Conservation (phyloP, 2,888 invertebrate species). For the Eupithecia tripunctaria region DNA sequence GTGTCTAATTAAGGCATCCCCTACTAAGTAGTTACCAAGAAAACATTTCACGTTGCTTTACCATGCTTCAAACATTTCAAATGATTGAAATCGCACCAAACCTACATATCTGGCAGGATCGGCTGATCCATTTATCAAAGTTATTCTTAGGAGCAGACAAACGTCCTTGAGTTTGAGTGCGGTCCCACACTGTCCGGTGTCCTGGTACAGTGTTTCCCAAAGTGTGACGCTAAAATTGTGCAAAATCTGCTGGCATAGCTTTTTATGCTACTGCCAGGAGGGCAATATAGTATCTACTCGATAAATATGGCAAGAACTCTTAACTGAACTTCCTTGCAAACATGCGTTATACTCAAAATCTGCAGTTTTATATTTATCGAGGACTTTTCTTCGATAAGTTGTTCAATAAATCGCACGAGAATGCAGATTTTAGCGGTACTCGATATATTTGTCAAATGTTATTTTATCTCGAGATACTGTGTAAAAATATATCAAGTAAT, state of each 20-base stretch:
- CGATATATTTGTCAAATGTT: too few relatives aligned
- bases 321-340: too few relatives aligned
- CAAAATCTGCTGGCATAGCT: not conserved
- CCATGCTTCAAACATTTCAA: constrained; percentile 18
- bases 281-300: too few relatives aligned
- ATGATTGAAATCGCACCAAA: constrained; percentile 20
- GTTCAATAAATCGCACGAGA: too few relatives aligned
- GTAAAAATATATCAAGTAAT: too few relatives aligned
- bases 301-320: too few relatives aligned
- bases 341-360: too few relatives aligned
- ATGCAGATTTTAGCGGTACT: too few relatives aligned
- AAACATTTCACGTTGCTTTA: not conserved
- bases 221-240: not conserved
- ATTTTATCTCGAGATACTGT: too few relatives aligned
- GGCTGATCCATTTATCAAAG: constrained; percentile 36
- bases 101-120: constrained; percentile 4
- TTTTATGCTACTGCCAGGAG: not conserved
- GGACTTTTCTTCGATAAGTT: too few relatives aligned
- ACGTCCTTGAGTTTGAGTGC: constrained; percentile 39
- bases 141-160: constrained; percentile 34
- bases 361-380: too few relatives aligned
- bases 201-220: constrained; percentile 20
- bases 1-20: not conserved
- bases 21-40: not conserved
- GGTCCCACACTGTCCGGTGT: constrained; percentile 27